Evolutionary conservation across 2,888 invertebrate genomes (phyloP).

Genomic region (Lasioglossum figueresi): DNA sequence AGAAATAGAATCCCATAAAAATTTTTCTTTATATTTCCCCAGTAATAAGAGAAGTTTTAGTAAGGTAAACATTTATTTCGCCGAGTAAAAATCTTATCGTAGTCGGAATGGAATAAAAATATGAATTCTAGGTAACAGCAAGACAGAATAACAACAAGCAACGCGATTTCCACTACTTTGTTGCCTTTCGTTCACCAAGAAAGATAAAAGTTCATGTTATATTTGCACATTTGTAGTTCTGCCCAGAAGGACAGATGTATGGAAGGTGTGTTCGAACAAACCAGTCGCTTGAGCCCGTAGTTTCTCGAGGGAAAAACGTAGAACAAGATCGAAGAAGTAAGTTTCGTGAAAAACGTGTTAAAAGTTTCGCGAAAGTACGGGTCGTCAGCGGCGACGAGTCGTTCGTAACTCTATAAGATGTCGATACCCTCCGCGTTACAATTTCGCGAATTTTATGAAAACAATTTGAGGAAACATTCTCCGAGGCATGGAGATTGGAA

Average conservation of each 20-base stretch:
- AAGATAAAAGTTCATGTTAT: neutral
- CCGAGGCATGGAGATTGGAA: neutral
- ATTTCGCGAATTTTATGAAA: neutral
- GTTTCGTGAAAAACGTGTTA: neutral
- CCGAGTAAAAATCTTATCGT: too few relatives aligned
- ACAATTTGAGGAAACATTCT: neutral
- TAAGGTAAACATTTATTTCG: too few relatives aligned
- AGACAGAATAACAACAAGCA: too few relatives aligned
- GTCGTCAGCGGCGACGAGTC: neutral
- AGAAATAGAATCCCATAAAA: too few relatives aligned
- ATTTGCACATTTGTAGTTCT: neutral
- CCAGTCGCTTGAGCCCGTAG: neutral
- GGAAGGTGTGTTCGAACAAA: neutral
- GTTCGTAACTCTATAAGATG: neutral
- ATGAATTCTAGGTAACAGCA: too few relatives aligned
- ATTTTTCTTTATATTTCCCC: too few relatives aligned
- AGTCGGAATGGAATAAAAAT: too few relatives aligned
- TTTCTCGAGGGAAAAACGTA: neutral
- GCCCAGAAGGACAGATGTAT: neutral
- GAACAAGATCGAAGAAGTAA: neutral
- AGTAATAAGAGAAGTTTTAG: too few relatives aligned
- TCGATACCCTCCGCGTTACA: neutral
- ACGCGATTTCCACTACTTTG: too few relatives aligned
- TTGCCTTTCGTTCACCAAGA: neutral
- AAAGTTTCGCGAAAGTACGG: neutral